Conservation (phyloP, 2,113 vertebrate genomes). For the Callospermophilus lateralis region DNA sequence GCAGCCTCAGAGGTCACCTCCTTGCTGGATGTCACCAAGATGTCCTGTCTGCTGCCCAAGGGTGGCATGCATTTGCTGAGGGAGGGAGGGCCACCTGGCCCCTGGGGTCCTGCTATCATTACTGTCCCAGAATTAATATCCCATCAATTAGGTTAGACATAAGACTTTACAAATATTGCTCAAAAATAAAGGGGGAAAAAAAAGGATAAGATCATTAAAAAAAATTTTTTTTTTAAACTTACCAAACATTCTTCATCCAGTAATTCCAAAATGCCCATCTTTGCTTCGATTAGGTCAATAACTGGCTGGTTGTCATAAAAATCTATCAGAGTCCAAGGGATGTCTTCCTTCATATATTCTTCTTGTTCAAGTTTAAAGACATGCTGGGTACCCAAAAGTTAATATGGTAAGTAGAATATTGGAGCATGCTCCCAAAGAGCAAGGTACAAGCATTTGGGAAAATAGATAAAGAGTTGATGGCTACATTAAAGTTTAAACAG, state of each 20-base stretch:
- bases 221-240: slow-evolving; percentile 13
- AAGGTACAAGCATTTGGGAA: neutral
- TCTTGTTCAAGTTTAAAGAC: slow-evolving; percentile 99
- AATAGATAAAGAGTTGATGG: neutral
- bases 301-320: slow-evolving; percentile 98
- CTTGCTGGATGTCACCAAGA: neutral
- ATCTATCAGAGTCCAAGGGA: slow-evolving; percentile 98
- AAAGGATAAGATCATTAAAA: neutral
- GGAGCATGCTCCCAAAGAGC: neutral
- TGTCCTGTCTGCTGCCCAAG: neutral
- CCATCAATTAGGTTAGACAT: neutral
- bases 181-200: neutral
- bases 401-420: neutral
- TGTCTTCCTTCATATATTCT: slow-evolving; percentile 99
- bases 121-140: neutral
- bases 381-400: slow-evolving; percentile 88
- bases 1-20: neutral
- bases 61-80: neutral
- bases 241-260: slow-evolving; percentile 99
- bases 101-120: neutral
- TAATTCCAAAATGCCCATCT: slow-evolving; percentile 97
- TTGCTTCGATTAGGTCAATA: slow-evolving; percentile 98
- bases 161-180: neutral
- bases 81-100: too few species aligned
- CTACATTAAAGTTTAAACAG: neutral